These are phyloP conservation scores for Microchirus variegatus DNA, from an alignment of 2,797 vertebrate species.

Conservation along the genomic window DNA sequence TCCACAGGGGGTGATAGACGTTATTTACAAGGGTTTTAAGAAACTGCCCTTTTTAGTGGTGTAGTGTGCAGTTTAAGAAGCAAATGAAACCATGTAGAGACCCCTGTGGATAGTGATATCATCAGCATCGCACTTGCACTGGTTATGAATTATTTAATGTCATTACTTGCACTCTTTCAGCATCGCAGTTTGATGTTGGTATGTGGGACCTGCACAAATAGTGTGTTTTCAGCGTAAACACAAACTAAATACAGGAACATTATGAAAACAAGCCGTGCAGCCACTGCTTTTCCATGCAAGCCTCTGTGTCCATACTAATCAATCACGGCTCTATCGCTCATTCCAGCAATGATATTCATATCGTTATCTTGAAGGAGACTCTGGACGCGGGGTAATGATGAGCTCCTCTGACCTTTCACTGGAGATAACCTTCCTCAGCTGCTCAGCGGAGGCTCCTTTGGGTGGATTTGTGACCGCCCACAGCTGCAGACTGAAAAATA, in stretches of 20 bases:
- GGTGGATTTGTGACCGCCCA: constrained; percentile 31
- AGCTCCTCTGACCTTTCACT: constrained; percentile 62
- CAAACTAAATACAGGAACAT: constrained; percentile 4
- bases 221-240: too few species aligned
- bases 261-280: neutral
- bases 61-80: too few species aligned
- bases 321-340: constrained; percentile 17
- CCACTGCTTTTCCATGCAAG: neutral
- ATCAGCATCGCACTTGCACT: too few species aligned
- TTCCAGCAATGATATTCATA: constrained; percentile 47
- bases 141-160: too few species aligned
- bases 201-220: too few species aligned
- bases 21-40: too few species aligned
- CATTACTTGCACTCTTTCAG: too few species aligned
- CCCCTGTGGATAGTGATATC: too few species aligned
- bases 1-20: too few species aligned
- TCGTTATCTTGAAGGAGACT: constrained; percentile 46
- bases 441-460: constrained; percentile 38
- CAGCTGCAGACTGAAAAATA: constrained; percentile 31
- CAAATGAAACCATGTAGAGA: too few species aligned
- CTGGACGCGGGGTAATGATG: constrained; percentile 47
- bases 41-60: too few species aligned
- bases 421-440: constrained; percentile 54
- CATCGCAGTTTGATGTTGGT: too few species aligned
- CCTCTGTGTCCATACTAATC: constrained; percentile 15